Evolutionary conservation across 1,140 invertebrate genomes (phyloP).

Genomic region (Leguminivora glycinivorella): DNA sequence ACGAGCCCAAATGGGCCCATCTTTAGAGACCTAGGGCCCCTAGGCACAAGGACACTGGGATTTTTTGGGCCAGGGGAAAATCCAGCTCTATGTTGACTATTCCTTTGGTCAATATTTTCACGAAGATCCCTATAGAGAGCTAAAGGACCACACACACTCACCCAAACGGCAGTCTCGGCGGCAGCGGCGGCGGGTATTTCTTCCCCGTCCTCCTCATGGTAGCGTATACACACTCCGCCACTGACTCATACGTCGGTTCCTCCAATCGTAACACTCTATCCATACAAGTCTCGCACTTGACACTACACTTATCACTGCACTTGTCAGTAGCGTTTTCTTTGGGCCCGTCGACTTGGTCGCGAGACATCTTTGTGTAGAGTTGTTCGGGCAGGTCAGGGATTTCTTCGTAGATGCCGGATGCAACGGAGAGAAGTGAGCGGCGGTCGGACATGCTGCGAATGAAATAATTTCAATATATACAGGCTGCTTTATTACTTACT

Average conservation of each 20-base stretch:
- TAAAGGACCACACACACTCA: conserved; percentile 29
- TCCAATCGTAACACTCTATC: conserved; percentile 31
- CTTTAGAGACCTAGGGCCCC: no score
- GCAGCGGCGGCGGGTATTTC: conserved; percentile 47
- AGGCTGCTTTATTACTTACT: no score
- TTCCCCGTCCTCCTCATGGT: conserved; percentile 49
- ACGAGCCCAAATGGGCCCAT: no score
- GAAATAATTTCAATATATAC: neutral
- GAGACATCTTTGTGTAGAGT: neutral
- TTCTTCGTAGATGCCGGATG: conserved; percentile 70
- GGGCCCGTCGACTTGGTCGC: neutral
- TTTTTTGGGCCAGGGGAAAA: no score
- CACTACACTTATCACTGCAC: conserved; percentile 7
- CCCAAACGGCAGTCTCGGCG: conserved; percentile 44
- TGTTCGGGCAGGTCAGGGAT: conserved; percentile 51
- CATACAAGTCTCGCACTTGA: conserved; percentile 20
- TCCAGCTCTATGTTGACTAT: no score
- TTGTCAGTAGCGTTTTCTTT: neutral
- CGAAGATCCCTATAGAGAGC: no score
- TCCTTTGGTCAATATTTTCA: no score
- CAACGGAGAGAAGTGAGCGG: conserved; percentile 53
- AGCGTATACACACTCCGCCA: conserved; percentile 60
- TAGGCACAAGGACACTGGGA: no score
- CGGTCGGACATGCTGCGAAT: conserved; percentile 43
- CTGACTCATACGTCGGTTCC: conserved; percentile 63